Evolutionary conservation across 2,797 vertebrate species (phyloP).

Genomic region (Sphenopsis melanotis): DNA sequence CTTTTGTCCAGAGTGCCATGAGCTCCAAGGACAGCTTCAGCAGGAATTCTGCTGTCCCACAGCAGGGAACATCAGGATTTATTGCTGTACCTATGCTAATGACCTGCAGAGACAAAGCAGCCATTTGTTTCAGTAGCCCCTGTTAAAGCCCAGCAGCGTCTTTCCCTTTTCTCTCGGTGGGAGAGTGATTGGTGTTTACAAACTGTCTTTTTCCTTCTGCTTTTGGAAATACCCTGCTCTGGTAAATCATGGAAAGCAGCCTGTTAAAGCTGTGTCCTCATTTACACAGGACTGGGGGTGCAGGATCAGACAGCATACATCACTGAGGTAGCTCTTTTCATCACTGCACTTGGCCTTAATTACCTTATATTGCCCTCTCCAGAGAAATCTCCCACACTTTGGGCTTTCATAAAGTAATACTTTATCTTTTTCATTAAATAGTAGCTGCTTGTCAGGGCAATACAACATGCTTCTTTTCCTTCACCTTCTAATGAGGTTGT

Average conservation of each 20-base stretch:
- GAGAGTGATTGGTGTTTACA: slow-evolving; percentile 1
- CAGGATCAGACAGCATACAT: background rate
- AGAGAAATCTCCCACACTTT: background rate
- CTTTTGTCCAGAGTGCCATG: background rate
- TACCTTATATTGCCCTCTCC: background rate
- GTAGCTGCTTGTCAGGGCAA: background rate
- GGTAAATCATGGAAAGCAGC: background rate
- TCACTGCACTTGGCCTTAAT: slow-evolving; percentile 30
- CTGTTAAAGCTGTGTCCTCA: background rate
- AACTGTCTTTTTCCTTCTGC: background rate
- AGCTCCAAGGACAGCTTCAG: background rate
- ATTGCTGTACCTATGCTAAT: slow-evolving; percentile 37
- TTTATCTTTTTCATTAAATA: slow-evolving; percentile 38
- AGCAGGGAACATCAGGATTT: background rate
- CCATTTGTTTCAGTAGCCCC: background rate
- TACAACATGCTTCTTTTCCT: background rate
- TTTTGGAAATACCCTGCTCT: background rate
- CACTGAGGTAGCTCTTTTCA: background rate
- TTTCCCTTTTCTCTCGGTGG: background rate
- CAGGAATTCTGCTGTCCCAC: background rate
- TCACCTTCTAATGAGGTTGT: background rate
- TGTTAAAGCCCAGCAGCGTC: background rate
- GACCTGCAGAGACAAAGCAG: slow-evolving; percentile 3
- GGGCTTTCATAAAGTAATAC: background rate
- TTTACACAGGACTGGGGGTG: background rate